Evolutionary conservation across 2,797 vertebrate species (phyloP).

Genomic region (Apodemus agrarius): DNA sequence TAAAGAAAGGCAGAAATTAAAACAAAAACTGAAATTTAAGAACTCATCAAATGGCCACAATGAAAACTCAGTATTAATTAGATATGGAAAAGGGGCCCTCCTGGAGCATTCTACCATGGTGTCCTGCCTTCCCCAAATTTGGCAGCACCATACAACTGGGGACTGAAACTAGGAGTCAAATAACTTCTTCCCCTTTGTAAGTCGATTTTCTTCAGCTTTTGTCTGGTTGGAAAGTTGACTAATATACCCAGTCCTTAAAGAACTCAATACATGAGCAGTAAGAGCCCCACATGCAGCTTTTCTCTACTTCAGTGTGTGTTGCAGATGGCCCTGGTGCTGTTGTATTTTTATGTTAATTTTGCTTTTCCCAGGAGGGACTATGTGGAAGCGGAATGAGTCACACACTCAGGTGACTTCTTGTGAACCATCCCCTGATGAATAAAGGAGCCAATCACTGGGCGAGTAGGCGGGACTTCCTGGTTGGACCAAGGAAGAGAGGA

Average conservation of each 20-base stretch:
- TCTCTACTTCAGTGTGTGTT: background rate
- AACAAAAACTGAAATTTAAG: conserved; percentile 35
- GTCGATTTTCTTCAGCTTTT: background rate
- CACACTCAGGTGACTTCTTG: too few species aligned
- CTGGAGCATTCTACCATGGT: background rate
- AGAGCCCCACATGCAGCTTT: background rate
- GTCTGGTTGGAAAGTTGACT: background rate
- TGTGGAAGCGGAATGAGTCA: too few species aligned
- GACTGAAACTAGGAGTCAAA: background rate
- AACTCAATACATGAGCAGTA: background rate
- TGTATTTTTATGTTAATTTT: too few species aligned
- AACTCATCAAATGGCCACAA: conserved; percentile 37
- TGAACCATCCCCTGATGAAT: too few species aligned
- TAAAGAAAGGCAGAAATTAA: conserved; percentile 42
- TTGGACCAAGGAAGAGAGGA: too few species aligned
- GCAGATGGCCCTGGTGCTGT: too few species aligned
- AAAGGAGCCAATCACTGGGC: too few species aligned
- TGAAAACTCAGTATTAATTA: conserved; percentile 26
- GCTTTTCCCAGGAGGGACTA: too few species aligned
- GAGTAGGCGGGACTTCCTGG: too few species aligned
- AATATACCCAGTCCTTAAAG: background rate
- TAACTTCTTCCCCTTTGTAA: background rate
- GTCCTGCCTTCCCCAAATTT: background rate
- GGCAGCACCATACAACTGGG: background rate
- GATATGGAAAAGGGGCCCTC: background rate